Evolutionary conservation across 2,113 vertebrate genomes (phyloP).

Genomic region (Chionis minor): DNA sequence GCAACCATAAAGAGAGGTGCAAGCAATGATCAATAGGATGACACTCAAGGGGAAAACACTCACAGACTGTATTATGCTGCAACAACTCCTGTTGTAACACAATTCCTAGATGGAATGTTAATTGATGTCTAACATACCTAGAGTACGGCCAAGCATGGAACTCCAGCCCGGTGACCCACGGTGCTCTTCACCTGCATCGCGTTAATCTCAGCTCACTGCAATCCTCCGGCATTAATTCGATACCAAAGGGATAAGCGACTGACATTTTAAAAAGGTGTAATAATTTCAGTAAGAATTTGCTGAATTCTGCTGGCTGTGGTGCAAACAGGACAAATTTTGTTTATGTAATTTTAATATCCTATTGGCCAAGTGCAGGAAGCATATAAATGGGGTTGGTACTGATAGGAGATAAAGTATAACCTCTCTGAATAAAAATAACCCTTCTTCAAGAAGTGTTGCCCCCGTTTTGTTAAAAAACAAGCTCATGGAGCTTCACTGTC

Average conservation of each 20-base stretch:
- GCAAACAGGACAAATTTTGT: neutral
- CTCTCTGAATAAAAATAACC: neutral
- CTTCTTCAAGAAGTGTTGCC: rapidly evolving
- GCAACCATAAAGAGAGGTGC: neutral
- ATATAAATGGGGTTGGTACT: neutral
- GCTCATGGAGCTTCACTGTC: neutral
- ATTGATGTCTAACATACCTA: too few species aligned
- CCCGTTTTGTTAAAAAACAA: neutral
- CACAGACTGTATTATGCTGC: rapidly evolving
- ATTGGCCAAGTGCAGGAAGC: neutral
- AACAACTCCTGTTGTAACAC: rapidly evolving
- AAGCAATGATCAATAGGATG: neutral
- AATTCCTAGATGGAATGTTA: neutral
- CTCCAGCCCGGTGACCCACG: neutral
- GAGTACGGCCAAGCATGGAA: neutral
- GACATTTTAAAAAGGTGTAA: neutral
- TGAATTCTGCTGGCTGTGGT: neutral
- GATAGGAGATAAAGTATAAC: neutral
- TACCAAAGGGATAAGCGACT: neutral
- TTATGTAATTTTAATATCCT: neutral
- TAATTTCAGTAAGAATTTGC: neutral
- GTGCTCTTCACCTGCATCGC: neutral
- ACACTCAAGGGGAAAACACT: neutral
- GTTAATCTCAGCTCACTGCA: neutral
- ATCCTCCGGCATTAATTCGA: neutral